Evolutionary conservation across 2,888 invertebrate genomes (phyloP).

Genomic region (Sinelater perroti): DNA sequence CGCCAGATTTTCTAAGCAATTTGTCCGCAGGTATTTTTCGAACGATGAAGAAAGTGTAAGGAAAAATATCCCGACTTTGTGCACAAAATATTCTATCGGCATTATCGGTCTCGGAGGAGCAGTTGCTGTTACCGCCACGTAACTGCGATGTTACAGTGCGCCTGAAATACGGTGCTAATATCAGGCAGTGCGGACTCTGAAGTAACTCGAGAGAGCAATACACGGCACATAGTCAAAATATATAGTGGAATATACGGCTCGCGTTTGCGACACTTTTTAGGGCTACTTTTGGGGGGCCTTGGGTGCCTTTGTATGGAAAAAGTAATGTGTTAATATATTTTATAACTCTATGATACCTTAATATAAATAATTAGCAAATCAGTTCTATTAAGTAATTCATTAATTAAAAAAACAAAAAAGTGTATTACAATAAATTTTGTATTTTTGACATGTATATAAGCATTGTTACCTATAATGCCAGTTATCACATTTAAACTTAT

Average conservation of each 20-base stretch:
- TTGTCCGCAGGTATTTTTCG: slow-evolving; percentile 26
- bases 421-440: too few relatives aligned
- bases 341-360: neutral
- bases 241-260: slow-evolving; percentile 26
- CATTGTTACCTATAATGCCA: too few relatives aligned
- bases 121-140: slow-evolving; percentile 50
- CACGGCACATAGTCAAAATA: slow-evolving; percentile 18
- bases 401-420: too few relatives aligned
- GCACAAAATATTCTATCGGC: slow-evolving; percentile 55
- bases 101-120: slow-evolving; percentile 55
- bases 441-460: neutral
- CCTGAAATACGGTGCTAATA: slow-evolving; percentile 58
- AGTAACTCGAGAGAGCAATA: slow-evolving; percentile 34
- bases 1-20: slow-evolving; percentile 14
- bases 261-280: slow-evolving; percentile 17
- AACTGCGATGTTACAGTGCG: slow-evolving; percentile 50
- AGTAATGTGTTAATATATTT: neutral
- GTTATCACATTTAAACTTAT: too few relatives aligned
- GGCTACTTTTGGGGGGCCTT: slow-evolving; percentile 21
- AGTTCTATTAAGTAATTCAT: neutral
- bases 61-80: slow-evolving; percentile 41
- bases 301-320: slow-evolving; percentile 11
- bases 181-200: slow-evolving; percentile 43
- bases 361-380: neutral
- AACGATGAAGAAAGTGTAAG: slow-evolving; percentile 19